These are phyloP conservation scores for Cephalotes varians DNA, from an alignment of 2,888 invertebrate genomes.

Conservation along the genomic window DNA sequence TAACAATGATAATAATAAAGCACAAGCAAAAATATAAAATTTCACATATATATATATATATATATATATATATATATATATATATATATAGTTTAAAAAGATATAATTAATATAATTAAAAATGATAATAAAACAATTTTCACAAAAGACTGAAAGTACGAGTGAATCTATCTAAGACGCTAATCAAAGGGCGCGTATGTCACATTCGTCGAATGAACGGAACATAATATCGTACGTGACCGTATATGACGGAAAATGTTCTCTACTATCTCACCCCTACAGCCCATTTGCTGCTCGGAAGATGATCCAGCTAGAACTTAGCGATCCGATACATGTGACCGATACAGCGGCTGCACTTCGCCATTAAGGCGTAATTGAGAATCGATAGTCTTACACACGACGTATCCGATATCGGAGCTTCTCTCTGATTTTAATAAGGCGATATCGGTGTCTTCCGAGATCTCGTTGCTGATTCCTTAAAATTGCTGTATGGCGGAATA, in stretches of 20 bases:
- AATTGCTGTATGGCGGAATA: constrained; percentile 30
- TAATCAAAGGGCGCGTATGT: not conserved
- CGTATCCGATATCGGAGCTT: constrained; percentile 64
- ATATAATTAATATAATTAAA: not conserved
- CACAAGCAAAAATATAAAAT: not conserved
- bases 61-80: too few species aligned
- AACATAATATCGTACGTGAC: constrained; percentile 17
- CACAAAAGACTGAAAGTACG: not conserved
- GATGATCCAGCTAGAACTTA: constrained; percentile 66
- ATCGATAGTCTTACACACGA: constrained; percentile 73
- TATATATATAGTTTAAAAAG: not conserved
- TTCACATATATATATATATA: not conserved
- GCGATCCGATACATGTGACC: constrained; percentile 66
- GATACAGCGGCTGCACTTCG: constrained; percentile 64
- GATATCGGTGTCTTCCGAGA: constrained; percentile 48
- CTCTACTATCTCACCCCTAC: constrained; percentile 31
- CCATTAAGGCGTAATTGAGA: constrained; percentile 78
- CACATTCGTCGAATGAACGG: constrained; percentile 9
- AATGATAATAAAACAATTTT: not conserved
- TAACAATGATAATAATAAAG: not conserved
- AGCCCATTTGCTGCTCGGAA: constrained; percentile 60
- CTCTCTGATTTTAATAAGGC: constrained; percentile 72
- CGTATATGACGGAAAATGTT: constrained; percentile 22
- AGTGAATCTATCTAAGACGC: not conserved
- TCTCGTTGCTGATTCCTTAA: constrained; percentile 35